Evolutionary conservation across 2,797 vertebrate species (phyloP).

Genomic region (Epinephelus malabaricus): DNA sequence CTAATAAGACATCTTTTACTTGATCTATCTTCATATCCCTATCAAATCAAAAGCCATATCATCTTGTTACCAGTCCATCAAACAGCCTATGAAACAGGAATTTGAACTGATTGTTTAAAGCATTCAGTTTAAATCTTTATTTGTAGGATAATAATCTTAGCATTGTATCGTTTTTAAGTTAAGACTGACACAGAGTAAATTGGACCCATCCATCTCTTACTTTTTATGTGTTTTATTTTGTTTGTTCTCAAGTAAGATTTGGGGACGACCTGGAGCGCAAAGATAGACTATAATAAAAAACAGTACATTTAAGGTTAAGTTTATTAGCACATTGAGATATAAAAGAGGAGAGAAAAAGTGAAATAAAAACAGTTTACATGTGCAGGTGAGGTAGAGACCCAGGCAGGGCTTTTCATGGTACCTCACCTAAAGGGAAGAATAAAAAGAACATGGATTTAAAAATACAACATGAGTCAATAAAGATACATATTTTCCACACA

Average conservation of each 20-base stretch:
- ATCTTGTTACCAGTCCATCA: background rate
- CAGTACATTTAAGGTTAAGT: too few relatives aligned
- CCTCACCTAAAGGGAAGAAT: too few relatives aligned
- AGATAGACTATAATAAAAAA: background rate
- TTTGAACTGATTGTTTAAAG: background rate
- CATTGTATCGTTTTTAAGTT: background rate
- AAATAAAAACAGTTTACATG: too few relatives aligned
- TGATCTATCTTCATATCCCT: background rate
- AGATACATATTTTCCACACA: too few relatives aligned
- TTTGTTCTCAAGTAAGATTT: background rate
- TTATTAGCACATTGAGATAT: too few relatives aligned
- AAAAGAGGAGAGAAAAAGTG: too few relatives aligned
- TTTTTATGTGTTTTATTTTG: background rate
- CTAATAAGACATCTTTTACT: conserved; percentile 5
- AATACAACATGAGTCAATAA: too few relatives aligned
- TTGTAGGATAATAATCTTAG: background rate
- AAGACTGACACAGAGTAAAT: too few relatives aligned
- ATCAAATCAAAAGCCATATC: background rate
- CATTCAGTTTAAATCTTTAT: background rate
- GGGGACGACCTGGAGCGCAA: background rate
- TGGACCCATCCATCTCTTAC: background rate
- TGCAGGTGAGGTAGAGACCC: too few relatives aligned
- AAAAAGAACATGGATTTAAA: too few relatives aligned
- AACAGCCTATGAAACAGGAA: background rate
- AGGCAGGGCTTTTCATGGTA: too few relatives aligned